Percentiles rank a stretch among this genome's conserved stretches.
Evolutionary conservation across 2,888 invertebrate species (phyloP).

Genomic region (Ptycholaimellus sp.): DNA sequence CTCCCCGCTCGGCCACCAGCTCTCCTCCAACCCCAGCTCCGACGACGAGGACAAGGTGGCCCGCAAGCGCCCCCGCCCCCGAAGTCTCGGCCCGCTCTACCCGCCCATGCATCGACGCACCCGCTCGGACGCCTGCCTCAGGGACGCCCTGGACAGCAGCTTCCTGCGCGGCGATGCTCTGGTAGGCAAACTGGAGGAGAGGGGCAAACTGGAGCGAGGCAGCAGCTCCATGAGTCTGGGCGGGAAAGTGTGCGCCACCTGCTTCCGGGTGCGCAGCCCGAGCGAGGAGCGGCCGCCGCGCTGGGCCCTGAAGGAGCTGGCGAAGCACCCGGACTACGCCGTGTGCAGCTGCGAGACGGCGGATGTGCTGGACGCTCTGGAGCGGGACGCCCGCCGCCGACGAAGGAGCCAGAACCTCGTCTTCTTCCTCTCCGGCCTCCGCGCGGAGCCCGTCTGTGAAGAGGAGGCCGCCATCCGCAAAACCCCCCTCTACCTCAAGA

Average conservation of each 20-base stretch:
- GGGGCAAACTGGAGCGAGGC: too few relatives aligned
- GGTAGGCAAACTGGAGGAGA: too few relatives aligned
- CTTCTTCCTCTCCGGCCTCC: background rate
- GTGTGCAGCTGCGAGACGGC: slow-evolving; percentile 8
- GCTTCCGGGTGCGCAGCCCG: slow-evolving; percentile 8
- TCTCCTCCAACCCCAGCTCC: too few relatives aligned
- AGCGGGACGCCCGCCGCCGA: background rate
- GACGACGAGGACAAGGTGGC: too few relatives aligned
- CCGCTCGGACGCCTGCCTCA: too few relatives aligned
- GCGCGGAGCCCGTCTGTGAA: background rate
- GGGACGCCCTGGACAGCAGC: too few relatives aligned
- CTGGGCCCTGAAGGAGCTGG: slow-evolving; percentile 5
- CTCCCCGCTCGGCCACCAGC: too few relatives aligned
- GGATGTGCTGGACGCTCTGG: slow-evolving; percentile 5
- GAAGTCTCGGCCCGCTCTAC: background rate
- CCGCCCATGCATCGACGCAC: background rate
- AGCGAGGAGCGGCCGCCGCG: slow-evolving; percentile 4
- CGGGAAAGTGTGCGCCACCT: slow-evolving; percentile 8
- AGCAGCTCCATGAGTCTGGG: too few relatives aligned
- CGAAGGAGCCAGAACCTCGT: background rate
- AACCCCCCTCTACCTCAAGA: background rate
- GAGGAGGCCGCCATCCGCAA: slow-evolving; percentile 1
- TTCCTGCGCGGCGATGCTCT: too few relatives aligned
- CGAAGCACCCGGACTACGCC: background rate
- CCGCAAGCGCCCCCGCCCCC: too few relatives aligned